These are phyloP conservation scores for Pyrgus malvae DNA, from an alignment of 2,888 invertebrate species.

Conservation along the genomic window DNA sequence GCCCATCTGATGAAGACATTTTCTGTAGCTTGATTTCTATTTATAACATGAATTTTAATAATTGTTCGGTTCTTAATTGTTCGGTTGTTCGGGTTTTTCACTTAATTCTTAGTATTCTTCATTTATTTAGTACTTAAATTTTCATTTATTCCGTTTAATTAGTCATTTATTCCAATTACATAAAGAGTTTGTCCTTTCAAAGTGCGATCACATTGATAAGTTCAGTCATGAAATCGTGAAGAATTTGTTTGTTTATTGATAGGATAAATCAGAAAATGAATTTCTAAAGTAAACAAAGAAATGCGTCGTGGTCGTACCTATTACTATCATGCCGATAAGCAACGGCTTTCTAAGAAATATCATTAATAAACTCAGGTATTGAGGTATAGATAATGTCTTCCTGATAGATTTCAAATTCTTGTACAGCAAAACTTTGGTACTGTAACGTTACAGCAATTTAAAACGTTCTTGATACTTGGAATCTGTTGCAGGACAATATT, in stretches of 20 bases:
- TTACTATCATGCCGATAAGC: conserved; percentile 12
- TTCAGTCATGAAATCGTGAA: too few relatives aligned
- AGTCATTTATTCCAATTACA: too few relatives aligned
- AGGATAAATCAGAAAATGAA: background rate
- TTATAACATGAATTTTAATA: background rate
- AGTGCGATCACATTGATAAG: too few relatives aligned
- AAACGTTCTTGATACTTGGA: conserved; percentile 6
- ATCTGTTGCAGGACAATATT: conserved; percentile 11
- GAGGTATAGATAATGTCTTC: conserved; percentile 10
- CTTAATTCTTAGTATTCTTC: too few relatives aligned
- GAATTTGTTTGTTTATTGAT: too few relatives aligned
- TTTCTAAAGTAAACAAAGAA: background rate
- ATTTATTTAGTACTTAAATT: too few relatives aligned
- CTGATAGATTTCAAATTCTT: background rate
- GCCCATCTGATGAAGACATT: conserved; percentile 53
- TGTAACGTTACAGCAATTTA: background rate
- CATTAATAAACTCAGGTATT: conserved; percentile 3
- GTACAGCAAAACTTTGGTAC: background rate
- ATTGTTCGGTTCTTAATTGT: too few relatives aligned
- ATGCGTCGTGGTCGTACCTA: too few relatives aligned
- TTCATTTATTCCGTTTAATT: too few relatives aligned
- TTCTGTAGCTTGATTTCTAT: background rate
- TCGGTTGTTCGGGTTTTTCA: too few relatives aligned
- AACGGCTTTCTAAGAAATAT: background rate
- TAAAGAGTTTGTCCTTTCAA: too few relatives aligned